A percentile compares a stretch with the other conserved stretches of the same genome.
Conservation (phyloP, 2,888 invertebrate species). For the Mythimna pallens region DNA sequence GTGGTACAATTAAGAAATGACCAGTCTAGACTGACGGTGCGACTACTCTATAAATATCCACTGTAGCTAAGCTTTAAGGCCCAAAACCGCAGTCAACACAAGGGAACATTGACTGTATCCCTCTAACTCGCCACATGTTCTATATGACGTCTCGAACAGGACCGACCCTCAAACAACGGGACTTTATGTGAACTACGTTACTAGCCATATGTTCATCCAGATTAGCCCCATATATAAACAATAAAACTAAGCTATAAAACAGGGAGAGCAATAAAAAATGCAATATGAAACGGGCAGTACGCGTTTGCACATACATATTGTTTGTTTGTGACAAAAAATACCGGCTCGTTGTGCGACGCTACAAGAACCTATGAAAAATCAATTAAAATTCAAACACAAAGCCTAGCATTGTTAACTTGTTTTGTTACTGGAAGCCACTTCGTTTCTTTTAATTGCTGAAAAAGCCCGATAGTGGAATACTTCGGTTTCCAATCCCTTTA, state of each 20-base stretch:
- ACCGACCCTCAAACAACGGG: constrained; percentile 18
- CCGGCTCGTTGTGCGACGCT: constrained; percentile 24
- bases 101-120: constrained; percentile 2
- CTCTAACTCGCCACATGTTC: constrained; percentile 11
- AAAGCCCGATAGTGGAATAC: constrained; percentile 15
- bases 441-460: constrained; percentile 45
- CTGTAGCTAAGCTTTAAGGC: not conserved
- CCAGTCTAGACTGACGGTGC: too few relatives aligned
- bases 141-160: constrained; percentile 20
- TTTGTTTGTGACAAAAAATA: constrained; percentile 52
- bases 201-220: constrained; percentile 25
- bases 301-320: constrained; percentile 51
- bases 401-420: constrained; percentile 48
- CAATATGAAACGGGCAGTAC: constrained; percentile 51
- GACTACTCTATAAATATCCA: not conserved
- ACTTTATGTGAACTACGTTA: constrained; percentile 8
- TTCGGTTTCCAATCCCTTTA: constrained; percentile 21
- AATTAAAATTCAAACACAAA: constrained; percentile 53
- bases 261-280: constrained; percentile 51
- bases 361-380: constrained; percentile 57
- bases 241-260: constrained; percentile 48
- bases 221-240: constrained; percentile 43
- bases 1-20: too few relatives aligned
- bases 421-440: constrained; percentile 47
- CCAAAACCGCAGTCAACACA: not conserved